Conservation (phyloP, 2,888 invertebrate genomes). For the Gymnoscelis rufifasciata region DNA sequence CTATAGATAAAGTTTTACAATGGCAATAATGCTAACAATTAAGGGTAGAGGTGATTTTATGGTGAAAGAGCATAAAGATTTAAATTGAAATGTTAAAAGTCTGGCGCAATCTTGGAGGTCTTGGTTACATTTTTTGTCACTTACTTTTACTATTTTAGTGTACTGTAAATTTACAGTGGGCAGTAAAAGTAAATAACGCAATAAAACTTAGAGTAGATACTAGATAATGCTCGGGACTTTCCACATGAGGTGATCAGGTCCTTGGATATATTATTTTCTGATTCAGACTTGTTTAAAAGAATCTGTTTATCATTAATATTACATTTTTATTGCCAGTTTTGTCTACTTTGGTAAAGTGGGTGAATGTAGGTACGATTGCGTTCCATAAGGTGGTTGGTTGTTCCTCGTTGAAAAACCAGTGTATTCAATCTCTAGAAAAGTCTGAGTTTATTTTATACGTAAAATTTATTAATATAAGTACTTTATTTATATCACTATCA, state of each 20-base stretch:
- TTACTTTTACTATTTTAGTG: constrained; percentile 14
- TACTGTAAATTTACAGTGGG: constrained; percentile 14
- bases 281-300: neutral
- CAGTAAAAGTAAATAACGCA: constrained; percentile 14
- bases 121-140: constrained; percentile 14
- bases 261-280: neutral
- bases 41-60: constrained; percentile 49
- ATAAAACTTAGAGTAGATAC: constrained; percentile 10
- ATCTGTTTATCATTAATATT: too few species aligned
- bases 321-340: too few species aligned
- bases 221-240: constrained; percentile 8
- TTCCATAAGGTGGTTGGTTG: too few species aligned
- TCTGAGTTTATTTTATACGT: too few species aligned
- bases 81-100: constrained; percentile 27
- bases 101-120: constrained; percentile 24
- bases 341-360: too few species aligned
- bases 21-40: constrained; percentile 53
- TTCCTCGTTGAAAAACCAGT: too few species aligned
- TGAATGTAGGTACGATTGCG: too few species aligned
- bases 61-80: constrained; percentile 32
- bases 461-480: too few species aligned
- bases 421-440: too few species aligned
- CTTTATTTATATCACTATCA: too few species aligned
- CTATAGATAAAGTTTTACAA: constrained; percentile 51
- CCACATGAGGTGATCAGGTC: neutral